Evolutionary conservation across 2,888 invertebrate species (phyloP), one percentile per base, ranked within the genome.

Genomic region (Liopterus haemorrhoidalis): DNA sequence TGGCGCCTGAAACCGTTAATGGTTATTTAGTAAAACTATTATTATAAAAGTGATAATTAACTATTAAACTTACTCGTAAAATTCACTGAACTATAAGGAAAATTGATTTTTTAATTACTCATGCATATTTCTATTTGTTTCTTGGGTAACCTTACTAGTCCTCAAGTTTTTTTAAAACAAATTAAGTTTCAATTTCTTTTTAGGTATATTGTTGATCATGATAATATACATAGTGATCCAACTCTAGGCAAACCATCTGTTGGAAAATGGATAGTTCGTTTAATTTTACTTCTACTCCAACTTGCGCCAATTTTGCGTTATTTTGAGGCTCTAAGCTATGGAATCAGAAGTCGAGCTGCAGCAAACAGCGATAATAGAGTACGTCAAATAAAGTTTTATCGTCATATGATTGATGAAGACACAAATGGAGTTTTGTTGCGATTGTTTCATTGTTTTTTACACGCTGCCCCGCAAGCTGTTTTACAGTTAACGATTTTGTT

Each of bases 291-390:
- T 9, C 52, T 72, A 14, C 56, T 73, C 12, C 72, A 73, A 58
- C 55, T 73, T 28, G 67, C 72, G 9, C 73, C 73, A 14, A 55
- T 73, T 33, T 55, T 73, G 41, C 63, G 73, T 46, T 70, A 70
- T 54, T 60, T 66, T 27, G 70, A 70, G 53, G 67, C 69, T 1
- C 54, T 70, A 12, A 62, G 65, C 21, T 69, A 67, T 52, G 70
- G 69, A 20, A 59, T 69, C 14, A 59, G 63, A 41, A 68, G 69
- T 50, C 64, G 62, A 54, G 61, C 63, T 20, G 63, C 55, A 9
- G 59, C 60, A 20, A 60, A 62, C 5, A 59, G 59, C 12, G 62
- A 61, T 32, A 53, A 56, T 31, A 62, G 61, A 41, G 57, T 61
- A 25, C 60, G 63, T 52, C 66, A 65, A 49, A 55, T 57, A 24